These are phyloP conservation scores for Podarcis lilfordi DNA, from an alignment of 2,797 vertebrate genomes.

Conservation along the genomic window DNA sequence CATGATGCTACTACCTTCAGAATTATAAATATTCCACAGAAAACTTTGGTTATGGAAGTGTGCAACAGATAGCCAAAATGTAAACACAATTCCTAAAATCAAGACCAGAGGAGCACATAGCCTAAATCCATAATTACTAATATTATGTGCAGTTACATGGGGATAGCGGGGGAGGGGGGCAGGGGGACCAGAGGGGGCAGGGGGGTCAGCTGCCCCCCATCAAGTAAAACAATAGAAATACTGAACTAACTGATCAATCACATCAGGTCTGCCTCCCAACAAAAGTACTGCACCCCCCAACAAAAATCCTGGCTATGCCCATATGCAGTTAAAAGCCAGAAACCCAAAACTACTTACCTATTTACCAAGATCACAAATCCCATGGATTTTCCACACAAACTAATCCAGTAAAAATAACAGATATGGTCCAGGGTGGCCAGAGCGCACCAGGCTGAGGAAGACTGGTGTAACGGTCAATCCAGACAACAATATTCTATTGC, in stretches of 20 bases:
- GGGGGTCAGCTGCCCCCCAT: no score
- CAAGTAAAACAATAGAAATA: no score
- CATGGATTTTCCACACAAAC: neutral
- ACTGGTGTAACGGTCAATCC: constrained; percentile 61
- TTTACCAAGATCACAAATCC: neutral
- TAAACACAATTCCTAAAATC: neutral
- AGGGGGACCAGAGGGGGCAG: no score
- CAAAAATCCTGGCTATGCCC: no score
- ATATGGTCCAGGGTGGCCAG: neutral
- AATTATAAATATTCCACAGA: neutral
- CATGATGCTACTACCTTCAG: neutral
- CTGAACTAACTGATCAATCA: no score
- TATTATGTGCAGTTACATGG: no score
- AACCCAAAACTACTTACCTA: neutral
- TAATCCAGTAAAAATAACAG: neutral
- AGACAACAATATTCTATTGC: constrained; percentile 61
- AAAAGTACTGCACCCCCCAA: no score
- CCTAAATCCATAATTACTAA: neutral
- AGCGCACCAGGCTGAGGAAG: neutral
- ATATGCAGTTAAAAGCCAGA: neutral
- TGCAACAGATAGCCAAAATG: neutral
- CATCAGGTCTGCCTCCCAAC: no score
- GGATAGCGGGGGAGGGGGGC: no score
- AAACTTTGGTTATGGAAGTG: neutral
- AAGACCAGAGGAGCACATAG: neutral